Base-by-base conservation (phyloP, 2,888 invertebrate species). In the Cynaeus angustus region DNA sequence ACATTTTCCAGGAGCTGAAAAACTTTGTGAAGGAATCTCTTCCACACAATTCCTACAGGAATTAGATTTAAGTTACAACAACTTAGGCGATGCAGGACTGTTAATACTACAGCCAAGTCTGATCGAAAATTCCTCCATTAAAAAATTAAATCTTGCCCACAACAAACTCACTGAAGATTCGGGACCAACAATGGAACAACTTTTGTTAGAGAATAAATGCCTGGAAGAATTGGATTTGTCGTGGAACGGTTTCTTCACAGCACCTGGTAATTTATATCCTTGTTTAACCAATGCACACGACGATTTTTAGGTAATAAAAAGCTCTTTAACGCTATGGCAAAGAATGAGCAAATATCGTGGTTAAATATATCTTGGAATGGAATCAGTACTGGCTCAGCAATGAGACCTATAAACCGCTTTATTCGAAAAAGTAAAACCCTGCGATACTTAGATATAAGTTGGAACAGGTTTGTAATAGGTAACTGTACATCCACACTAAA, bases 321-420 rank as follows among this genome's bases (percentile, higher is more conserved):
- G 59, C 72, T 88, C 16, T 83, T 84, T 64, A 74, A 75, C 37
- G 86, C 82, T 3, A 75, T 88, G 1, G 33, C 64, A 1, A 72
- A 77, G 26, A 86, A 85, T 75, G 74, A 75, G 28, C 71, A 74
- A 2, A 72, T 87, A 6, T 74, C 70, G 38, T 71, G 76, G 33
- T 75, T 88, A 33, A 84, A 86, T 79, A 73, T 88, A 55, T 82
- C 87, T 10, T 88, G 88, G 87, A 88, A 88, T 77, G 85, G 83
- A 7, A 82, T 88, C 30, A 80, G 79, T 7, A 74, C 80, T 8
- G 78, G 79, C 52, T 79, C 81, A n/a, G 79, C 82, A 7, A 71
- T 82, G 2, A 68, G 58, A 26, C 80, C 80, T 4, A 66, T 85
- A 10, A 38, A 71, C 9, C 76, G 75, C 74, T 83, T 78, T 69